Percentiles rank a stretch among this genome's conserved stretches.
These are phyloP conservation scores for Blastobasis adustella DNA, from an alignment of 2,888 invertebrate genomes.

Conservation along the genomic window DNA sequence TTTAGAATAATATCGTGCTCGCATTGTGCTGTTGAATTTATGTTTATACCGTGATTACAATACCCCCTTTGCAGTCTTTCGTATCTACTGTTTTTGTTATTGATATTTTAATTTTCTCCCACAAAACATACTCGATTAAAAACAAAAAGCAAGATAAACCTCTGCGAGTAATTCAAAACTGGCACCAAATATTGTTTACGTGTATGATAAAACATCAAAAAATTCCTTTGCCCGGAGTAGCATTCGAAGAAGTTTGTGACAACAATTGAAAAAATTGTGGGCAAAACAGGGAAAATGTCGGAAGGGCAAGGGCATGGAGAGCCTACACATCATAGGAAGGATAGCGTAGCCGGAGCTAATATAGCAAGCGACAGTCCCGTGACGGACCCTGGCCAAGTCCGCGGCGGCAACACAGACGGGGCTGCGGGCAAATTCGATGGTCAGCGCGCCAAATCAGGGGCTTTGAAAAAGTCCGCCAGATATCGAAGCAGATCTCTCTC, in stretches of 20 bases:
- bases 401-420: slow-evolving; percentile 48
- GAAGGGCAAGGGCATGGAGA: slow-evolving; percentile 58
- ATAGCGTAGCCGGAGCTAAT: slow-evolving; percentile 57
- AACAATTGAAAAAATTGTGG: slow-evolving; percentile 6
- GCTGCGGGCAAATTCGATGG: slow-evolving; percentile 64
- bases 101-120: slow-evolving; percentile 34
- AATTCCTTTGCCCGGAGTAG: too few species aligned
- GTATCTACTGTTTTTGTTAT: slow-evolving; percentile 38
- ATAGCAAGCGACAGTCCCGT: slow-evolving; percentile 83
- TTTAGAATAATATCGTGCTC: slow-evolving; percentile 15
- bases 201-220: too few species aligned
- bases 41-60: slow-evolving; percentile 17
- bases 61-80: slow-evolving; percentile 33
- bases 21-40: slow-evolving; percentile 17
- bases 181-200: neutral
- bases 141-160: neutral
- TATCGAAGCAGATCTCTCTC: slow-evolving; percentile 93
- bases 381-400: slow-evolving; percentile 82
- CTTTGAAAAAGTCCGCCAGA: slow-evolving; percentile 89
- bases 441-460: slow-evolving; percentile 77
- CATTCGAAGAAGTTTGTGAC: too few species aligned
- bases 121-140: slow-evolving; percentile 5
- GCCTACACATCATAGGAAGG: slow-evolving; percentile 49
- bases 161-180: neutral
- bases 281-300: slow-evolving; percentile 40